Evolutionary conservation across 2,113 vertebrate genomes (phyloP), one percentile per base, ranked within the genome.

Genomic region (Sapajus apella): DNA sequence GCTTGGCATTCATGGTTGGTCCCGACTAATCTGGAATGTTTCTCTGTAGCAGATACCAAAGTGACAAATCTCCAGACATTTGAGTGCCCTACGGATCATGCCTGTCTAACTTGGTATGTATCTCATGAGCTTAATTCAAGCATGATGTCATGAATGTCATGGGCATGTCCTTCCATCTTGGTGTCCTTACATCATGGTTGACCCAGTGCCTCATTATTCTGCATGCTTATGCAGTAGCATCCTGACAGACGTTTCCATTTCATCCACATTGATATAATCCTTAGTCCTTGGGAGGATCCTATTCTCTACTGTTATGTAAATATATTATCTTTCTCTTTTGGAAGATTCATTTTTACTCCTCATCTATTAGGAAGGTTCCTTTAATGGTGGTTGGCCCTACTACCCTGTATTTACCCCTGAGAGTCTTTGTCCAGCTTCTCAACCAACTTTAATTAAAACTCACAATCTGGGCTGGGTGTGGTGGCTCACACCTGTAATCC

Each of bases 21-120:
- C 55, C 43, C 21, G 21, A 66, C 12, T 66, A 20, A 83, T 72
- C 86, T 56, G 68, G 47, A 73, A 56, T 75, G 11, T 84, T 96
- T 94, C n/a, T 72, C 40, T 77, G 8, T 27, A 76, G 87, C 70
- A 85, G 86, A 77, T 47, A 45, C 14, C 64, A 95, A 84, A 68
- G 76, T 90, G 94, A 87, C 58, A 95, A 77, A 84, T 91, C 55
- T 76, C 5, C 12, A 79, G 86, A 80, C 47, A 70, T 87, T 30
- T 21, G 27, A 55, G 45, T 81, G 21, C 95, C 96, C 80, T 84
- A 35, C 80, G 93, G 90, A 66, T 37, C 84, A 18, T 25, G 87
- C 64, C 80, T 97, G 94, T 95, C 95, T 93, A 66, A 84, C 45
- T 68, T 72, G n/a, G 80, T 87, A 40, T 81, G 43, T 45, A 11